Evolutionary conservation across 2,888 invertebrate species (phyloP), one percentile per base, ranked within the genome.

Genomic region (Caenorhabditis imperialis): DNA sequence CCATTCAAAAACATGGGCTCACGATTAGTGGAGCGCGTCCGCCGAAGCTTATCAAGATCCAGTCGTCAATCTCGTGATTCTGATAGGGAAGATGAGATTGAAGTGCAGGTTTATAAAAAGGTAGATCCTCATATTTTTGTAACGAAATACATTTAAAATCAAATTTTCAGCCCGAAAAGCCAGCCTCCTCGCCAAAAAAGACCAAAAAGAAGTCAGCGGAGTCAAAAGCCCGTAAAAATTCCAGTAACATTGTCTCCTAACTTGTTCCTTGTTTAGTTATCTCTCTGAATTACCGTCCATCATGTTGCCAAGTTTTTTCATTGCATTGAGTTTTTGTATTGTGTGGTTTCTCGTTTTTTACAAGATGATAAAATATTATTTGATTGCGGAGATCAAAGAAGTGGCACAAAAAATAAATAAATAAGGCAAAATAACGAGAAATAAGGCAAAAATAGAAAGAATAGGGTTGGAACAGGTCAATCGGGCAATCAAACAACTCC

Each of bases 1-100:
- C 81, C 81, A 30, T 81, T 81, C 72, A 81, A 81, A 60, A 83
- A 82, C 54, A 85, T 85, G 86, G 86, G 86, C 35, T 76, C 84
- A 7, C 78, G 82, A 10, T 38, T 86, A 10, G 86, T 86, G 25
- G 86, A 86, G 33, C 65, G 84, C 42, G 86, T 86, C 20, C 79
- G 86, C 12, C 65, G 86, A 44, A 83, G 82, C 55, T 51, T 86
- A 12, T 81, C 81, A 4, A 51, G 81, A 14, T 79, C 81, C 10
- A 81, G 81, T 33, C 33, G 81, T 14, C 72, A 69, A 27, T 75
- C 73, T 40, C 57, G 73, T 2, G 75, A 77, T 40, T 55, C 72
- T 10, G 76, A 78, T n/a, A 53, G 67, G 8, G 71, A 73, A 48
- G 71, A 63, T 12, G 78, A 81, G 40, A 69, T 77, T 51, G 67